Base-by-base conservation (phyloP, 2,113 vertebrate genomes). In the Megalops atlanticus region DNA sequence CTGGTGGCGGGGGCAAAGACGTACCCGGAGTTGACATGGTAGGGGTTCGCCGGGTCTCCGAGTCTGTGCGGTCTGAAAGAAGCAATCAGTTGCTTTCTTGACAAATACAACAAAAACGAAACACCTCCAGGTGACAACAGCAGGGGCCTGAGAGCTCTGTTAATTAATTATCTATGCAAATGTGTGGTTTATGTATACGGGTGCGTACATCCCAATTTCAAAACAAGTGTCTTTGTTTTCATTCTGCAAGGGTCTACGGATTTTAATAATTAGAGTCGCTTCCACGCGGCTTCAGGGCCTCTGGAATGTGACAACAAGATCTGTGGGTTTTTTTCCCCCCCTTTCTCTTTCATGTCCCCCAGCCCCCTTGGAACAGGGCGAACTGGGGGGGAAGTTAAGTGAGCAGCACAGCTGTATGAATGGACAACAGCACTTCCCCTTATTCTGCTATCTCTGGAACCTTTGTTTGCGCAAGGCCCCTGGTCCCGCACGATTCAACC, bases 1-100 rank as follows among this genome's bases (percentile, higher is more conserved):
- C 98, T 99, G 89, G 97, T 95, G 81, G 95, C 94, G 0, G 97
- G 98, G 0, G 97, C 97, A 0, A 97, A 96, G 1, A 93, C 92
- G 14, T 94, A 95, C 80, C 95, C 95, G 0, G 96, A 94, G 78
- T 94, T 95, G 82, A 95, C 92, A 18, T 96, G 96, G 87, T 96
- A 97, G 0, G 95, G 94, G 83, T 92, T 96, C 80, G 93, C 39
- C 0, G 95, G 91, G 24, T 97, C 96, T 0, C 84, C 94, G 87
- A 96, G 95, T 92, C 95, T 96, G 93, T 96, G 96, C 11, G 94
- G 94, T 91, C 98, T 99, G 86, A 52, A 15, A 74, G 80, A 11
- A 64, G 31, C 49, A 16, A 24, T 49, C 2, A 64, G 12, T n/a
- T 10, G n/a, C 11, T 31, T 7, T 64, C 31, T 64, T 64, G 27